Evolutionary conservation across 2,797 vertebrate species (phyloP).

Genomic region (Hozukius guyotensis): DNA sequence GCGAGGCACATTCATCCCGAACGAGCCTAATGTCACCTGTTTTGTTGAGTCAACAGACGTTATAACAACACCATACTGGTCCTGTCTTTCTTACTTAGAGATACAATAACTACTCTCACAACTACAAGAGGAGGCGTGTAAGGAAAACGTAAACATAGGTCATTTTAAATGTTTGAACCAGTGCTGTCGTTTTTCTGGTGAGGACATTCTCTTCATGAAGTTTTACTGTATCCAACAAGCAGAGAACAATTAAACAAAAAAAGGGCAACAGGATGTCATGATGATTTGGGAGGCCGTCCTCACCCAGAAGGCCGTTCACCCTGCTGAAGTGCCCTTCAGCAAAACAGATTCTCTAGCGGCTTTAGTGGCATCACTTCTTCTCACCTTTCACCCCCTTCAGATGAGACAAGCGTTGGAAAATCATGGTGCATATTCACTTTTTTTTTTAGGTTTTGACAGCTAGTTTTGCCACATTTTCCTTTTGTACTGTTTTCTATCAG

Average conservation of each 20-base stretch:
- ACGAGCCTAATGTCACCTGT: neutral
- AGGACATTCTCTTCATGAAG: neutral
- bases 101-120: neutral
- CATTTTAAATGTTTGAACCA: neutral
- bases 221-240: slow-evolving; percentile 11
- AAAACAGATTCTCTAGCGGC: slow-evolving; percentile 35
- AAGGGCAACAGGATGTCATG: neutral
- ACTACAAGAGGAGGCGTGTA: neutral
- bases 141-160: neutral
- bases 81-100: neutral
- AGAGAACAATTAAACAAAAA: slow-evolving; percentile 32
- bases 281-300: slow-evolving; percentile 20
- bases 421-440: neutral
- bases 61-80: neutral
- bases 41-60: neutral
- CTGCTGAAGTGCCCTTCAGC: slow-evolving; percentile 52
- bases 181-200: neutral
- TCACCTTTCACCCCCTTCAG: slow-evolving; percentile 42
- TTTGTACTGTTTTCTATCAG: neutral
- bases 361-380: slow-evolving; percentile 36
- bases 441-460: slow-evolving; percentile 11
- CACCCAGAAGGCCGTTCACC: slow-evolving; percentile 24
- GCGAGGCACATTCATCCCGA: neutral
- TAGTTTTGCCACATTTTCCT: neutral
- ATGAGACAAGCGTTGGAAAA: slow-evolving; percentile 14